Evolutionary conservation across 1,140 invertebrate genomes (phyloP).

Genomic region (Apis florea): DNA sequence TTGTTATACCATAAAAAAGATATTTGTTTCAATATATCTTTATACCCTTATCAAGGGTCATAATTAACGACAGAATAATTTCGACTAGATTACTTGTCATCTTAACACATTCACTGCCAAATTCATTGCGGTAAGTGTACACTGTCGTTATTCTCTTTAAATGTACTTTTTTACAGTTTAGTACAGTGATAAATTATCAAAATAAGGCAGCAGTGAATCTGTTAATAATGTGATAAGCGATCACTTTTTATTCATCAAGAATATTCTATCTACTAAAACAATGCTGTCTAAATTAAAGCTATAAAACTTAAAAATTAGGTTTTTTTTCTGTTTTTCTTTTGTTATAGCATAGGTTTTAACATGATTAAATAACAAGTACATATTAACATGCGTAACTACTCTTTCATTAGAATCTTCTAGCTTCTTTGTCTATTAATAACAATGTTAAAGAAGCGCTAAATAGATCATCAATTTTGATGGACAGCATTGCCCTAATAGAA

Average conservation of each 20-base stretch:
- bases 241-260: slow-evolving; percentile 58
- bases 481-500: slow-evolving; percentile 18
- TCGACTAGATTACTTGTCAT: slow-evolving; percentile 35
- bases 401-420: neutral
- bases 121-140: neutral
- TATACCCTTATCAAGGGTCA: neutral
- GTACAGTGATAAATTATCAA: slow-evolving; percentile 17
- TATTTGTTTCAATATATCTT: slow-evolving; percentile 16
- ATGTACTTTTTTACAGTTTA: neutral
- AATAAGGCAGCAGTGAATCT: slow-evolving; percentile 41
- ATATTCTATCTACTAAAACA: slow-evolving; percentile 41
- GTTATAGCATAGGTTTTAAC: neutral
- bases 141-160: neutral
- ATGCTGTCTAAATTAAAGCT: slow-evolving; percentile 17
- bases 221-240: slow-evolving; percentile 37
- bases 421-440: neutral
- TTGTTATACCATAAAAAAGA: slow-evolving; percentile 30
- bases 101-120: slow-evolving; percentile 38
- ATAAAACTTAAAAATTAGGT: neutral
- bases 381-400: neutral
- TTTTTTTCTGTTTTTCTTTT: neutral
- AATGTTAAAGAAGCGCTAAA: neutral
- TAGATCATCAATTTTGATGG: neutral
- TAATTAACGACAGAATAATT: slow-evolving; percentile 29
- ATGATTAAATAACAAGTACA: neutral